Evolutionary conservation across 1,140 invertebrate genomes (phyloP).

Genomic region (Pogonomyrmex californicus): DNA sequence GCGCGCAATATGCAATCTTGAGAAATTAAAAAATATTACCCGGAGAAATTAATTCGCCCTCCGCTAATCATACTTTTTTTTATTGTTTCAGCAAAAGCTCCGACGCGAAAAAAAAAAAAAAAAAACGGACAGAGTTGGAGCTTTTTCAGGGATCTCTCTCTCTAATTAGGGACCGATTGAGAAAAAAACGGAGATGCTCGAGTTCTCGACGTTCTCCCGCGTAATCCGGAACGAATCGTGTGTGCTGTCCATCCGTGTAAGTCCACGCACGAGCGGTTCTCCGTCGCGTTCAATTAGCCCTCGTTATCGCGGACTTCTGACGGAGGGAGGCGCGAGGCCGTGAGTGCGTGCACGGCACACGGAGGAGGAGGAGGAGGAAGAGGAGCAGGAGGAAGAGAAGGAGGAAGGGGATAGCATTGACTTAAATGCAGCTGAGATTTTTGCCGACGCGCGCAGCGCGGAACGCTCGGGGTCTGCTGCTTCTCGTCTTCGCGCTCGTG

Average conservation of each 20-base stretch:
- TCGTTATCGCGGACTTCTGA: slow-evolving; percentile 55
- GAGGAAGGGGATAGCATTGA: slow-evolving; percentile 55
- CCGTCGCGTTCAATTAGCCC: slow-evolving; percentile 57
- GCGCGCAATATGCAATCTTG: background rate
- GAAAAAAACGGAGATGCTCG: background rate
- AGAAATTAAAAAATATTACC: slow-evolving; percentile 33
- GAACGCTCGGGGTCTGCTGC: background rate
- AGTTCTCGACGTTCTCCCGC: background rate
- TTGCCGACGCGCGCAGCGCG: slow-evolving; percentile 9
- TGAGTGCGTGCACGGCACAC: slow-evolving; percentile 6
- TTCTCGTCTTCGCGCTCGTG: slow-evolving; percentile 7
- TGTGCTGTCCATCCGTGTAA: slow-evolving; percentile 14
- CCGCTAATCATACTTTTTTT: background rate
- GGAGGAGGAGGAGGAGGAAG: background rate
- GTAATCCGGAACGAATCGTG: background rate
- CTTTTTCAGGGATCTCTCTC: background rate
- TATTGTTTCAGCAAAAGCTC: background rate
- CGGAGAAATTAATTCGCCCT: background rate
- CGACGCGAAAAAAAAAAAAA: background rate
- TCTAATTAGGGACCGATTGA: background rate
- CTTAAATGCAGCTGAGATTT: slow-evolving; percentile 54
- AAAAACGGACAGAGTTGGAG: background rate
- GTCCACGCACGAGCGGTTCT: slow-evolving; percentile 26
- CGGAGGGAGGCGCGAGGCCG: slow-evolving; percentile 47
- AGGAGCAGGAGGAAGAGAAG: background rate